A percentile compares a stretch with the other conserved stretches of the same genome.
Evolutionary conservation across 2,888 invertebrate species (phyloP).

Genomic region (Tipula vernalis): DNA sequence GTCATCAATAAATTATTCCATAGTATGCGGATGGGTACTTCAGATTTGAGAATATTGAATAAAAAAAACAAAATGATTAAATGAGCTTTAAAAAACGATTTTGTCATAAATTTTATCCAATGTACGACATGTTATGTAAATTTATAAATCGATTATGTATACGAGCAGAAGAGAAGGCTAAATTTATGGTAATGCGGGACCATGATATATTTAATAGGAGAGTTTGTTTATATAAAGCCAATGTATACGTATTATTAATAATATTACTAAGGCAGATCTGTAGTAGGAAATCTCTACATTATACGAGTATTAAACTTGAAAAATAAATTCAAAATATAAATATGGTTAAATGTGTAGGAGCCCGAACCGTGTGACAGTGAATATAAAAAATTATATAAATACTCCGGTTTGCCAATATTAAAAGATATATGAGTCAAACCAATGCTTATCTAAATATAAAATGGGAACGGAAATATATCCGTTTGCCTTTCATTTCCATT

Average conservation of each 20-base stretch:
- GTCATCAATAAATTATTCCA: neutral
- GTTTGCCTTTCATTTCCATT: neutral
- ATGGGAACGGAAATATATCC: neutral
- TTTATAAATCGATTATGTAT: neutral
- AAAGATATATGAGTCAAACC: neutral
- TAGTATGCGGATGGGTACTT: neutral
- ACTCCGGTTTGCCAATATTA: neutral
- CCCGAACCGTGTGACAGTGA: neutral
- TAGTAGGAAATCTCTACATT: neutral
- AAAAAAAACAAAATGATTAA: neutral
- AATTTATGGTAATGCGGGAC: neutral
- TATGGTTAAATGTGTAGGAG: neutral
- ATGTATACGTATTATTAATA: neutral
- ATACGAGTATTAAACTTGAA: neutral
- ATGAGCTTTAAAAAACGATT: neutral
- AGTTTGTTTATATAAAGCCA: neutral
- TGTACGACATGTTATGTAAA: neutral
- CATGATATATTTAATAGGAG: neutral
- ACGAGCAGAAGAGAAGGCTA: neutral
- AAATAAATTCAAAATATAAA: neutral
- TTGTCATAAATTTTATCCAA: neutral
- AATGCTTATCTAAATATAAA: neutral
- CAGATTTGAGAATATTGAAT: neutral
- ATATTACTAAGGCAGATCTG: neutral
- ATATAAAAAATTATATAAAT: neutral